Evolutionary conservation across 2,797 vertebrate genomes (phyloP).

Genomic region (Halcyon badia): DNA sequence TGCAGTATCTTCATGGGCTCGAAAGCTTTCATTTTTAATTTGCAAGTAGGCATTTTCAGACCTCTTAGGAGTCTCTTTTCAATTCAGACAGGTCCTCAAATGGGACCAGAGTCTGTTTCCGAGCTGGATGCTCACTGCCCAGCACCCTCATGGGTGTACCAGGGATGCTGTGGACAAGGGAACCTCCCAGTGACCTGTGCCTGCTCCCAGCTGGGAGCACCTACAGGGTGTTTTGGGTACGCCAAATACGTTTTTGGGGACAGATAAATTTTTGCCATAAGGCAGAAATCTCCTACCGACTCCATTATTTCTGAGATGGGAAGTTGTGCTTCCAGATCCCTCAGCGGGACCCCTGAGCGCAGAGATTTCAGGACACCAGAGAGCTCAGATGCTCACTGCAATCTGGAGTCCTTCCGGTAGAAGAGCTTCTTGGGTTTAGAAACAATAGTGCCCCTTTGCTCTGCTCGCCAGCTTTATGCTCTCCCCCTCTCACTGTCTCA

Average conservation of each 20-base stretch:
- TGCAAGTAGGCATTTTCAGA: not conserved
- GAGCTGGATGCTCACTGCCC: not conserved
- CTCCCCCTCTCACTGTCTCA: not conserved
- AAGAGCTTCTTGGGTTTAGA: not conserved
- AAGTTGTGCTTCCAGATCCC: not conserved
- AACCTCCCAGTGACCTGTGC: rapidly evolving
- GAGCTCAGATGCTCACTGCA: not conserved
- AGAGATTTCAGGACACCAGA: constrained; percentile 2
- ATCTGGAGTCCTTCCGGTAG: not conserved
- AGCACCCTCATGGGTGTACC: rapidly evolving
- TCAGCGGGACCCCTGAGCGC: not conserved
- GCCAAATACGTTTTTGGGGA: not conserved
- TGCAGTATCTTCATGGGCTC: not conserved
- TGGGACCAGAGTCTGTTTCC: not conserved
- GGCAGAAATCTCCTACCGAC: not conserved
- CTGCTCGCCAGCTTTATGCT: not conserved
- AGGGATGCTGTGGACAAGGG: not conserved
- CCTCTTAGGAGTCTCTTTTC: not conserved
- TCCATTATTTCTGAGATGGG: not conserved
- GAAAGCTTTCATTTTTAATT: not conserved
- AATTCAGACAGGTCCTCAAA: not conserved
- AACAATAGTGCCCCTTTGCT: not conserved
- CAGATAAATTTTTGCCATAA: not conserved
- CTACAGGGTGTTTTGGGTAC: not conserved
- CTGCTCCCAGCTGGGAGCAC: not conserved